A percentile compares a stretch with the other conserved stretches of the same genome.
phyloP scores from a whole-genome alignment of 2,888 invertebrate genomes.

The Hydriomena furcata region DNA sequence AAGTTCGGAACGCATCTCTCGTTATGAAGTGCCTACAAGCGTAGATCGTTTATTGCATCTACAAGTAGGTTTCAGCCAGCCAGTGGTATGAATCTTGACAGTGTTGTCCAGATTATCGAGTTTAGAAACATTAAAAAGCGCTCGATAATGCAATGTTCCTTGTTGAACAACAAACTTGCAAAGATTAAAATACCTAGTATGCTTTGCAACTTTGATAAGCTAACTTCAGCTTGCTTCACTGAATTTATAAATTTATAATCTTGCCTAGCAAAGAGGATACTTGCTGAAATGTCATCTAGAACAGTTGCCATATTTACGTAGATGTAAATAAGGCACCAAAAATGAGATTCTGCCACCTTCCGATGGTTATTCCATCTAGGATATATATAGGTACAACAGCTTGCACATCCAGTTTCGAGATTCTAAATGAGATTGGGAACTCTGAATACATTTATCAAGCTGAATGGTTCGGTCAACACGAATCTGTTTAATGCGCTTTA shows the following conservation, averaged over 20 bases:
- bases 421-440: neutral
- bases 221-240: neutral
- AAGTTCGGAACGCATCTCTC: neutral
- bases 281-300: neutral
- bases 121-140: neutral
- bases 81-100: neutral
- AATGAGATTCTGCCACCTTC: neutral
- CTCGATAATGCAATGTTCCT: neutral
- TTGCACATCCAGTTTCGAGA: neutral
- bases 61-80: no score
- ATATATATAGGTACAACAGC: no score
- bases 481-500: no score
- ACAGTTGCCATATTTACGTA: neutral
- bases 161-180: neutral
- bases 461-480: neutral
- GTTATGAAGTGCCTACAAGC: neutral
- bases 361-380: neutral
- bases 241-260: no score
- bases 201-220: neutral
- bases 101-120: neutral
- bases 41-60: neutral
- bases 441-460: neutral
- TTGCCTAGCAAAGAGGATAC: neutral
- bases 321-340: neutral
- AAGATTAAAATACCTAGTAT: neutral